Percentiles rank a stretch among this genome's conserved stretches.
phyloP scores from a whole-genome alignment of 2,113 vertebrate genomes.

The Gobius niger region DNA sequence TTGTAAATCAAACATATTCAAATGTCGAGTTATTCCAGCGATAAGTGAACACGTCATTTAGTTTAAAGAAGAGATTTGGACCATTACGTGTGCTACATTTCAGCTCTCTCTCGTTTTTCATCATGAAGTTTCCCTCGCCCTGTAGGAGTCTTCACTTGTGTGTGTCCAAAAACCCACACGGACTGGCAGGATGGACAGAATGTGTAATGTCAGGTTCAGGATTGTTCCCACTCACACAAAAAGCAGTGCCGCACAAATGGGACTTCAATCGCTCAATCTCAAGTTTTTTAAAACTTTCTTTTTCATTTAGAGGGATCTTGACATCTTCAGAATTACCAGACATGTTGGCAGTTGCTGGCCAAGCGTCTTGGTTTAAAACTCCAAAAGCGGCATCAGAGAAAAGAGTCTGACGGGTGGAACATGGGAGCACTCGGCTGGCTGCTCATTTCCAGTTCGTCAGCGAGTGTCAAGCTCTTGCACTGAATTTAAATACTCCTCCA shows the following conservation, averaged over 20 bases:
- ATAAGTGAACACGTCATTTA: too few relatives aligned
- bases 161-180: not conserved
- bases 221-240: constrained; percentile 4
- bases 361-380: not conserved
- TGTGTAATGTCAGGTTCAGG: not conserved
- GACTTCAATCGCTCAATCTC: not conserved
- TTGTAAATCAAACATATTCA: too few relatives aligned
- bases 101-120: not conserved
- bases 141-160: not conserved
- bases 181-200: constrained; percentile 1
- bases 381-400: not conserved
- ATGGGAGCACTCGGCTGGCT: not conserved
- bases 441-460: not conserved
- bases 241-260: not conserved
- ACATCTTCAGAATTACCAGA: not conserved
- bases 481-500: not conserved
- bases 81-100: not conserved
- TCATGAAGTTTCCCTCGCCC: not conserved
- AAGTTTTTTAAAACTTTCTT: not conserved
- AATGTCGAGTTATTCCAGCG: too few relatives aligned
- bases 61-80: not conserved
- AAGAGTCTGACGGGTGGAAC: not conserved
- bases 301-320: not conserved
- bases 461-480: not conserved
- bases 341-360: not conserved